phyloP scores from a whole-genome alignment of 2,888 invertebrate species.

The Sinelater perroti region DNA sequence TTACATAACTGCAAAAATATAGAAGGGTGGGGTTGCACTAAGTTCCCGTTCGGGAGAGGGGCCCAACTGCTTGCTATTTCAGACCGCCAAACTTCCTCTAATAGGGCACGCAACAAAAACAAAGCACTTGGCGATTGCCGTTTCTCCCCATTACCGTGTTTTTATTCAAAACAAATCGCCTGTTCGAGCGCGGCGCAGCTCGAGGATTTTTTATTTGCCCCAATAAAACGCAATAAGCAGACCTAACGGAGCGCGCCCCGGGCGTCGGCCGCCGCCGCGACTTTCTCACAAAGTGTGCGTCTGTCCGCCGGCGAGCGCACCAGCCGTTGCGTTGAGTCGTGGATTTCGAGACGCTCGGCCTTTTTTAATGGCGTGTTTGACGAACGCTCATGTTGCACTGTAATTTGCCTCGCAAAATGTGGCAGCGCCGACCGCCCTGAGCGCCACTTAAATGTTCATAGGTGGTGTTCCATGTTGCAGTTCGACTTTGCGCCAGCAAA shows the following conservation, averaged over 20 bases:
- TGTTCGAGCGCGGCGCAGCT: no score
- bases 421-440: no score
- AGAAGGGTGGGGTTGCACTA: no score
- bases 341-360: slow-evolving; percentile 2
- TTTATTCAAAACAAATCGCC: slow-evolving; percentile 11
- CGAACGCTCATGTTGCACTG: slow-evolving; percentile 4
- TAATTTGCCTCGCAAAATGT: slow-evolving; percentile 7
- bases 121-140: not conserved
- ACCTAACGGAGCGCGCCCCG: slow-evolving; percentile 1
- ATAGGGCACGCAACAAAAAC: slow-evolving; percentile 7
- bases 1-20: no score
- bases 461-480: no score
- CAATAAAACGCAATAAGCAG: not conserved
- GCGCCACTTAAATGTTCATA: no score
- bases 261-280: slow-evolving; percentile 1
- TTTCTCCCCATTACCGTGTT: not conserved
- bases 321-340: slow-evolving; percentile 2
- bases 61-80: no score
- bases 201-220: slow-evolving; percentile 2
- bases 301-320: slow-evolving; percentile 6
- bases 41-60: no score
- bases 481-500: no score
- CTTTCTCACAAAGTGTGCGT: slow-evolving; percentile 19
- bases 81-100: no score
- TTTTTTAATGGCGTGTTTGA: slow-evolving; percentile 16